Conservation (phyloP, 2,113 vertebrate genomes). For the Chloebia gouldiae region DNA sequence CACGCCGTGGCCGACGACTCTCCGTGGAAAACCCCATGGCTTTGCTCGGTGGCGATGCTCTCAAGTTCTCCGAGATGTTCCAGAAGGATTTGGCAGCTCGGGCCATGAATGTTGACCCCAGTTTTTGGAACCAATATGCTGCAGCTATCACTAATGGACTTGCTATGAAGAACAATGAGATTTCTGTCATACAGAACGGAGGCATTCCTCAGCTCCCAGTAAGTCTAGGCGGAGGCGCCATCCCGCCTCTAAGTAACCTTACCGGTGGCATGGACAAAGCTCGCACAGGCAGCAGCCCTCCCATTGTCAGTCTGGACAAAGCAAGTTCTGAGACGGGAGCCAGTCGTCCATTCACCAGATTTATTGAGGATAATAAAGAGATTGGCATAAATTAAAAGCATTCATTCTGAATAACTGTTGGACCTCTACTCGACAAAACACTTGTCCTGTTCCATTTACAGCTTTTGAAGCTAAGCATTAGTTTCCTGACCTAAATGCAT, state of each 20-base stretch:
- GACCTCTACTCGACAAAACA: constrained; percentile 71
- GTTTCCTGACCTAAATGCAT: constrained; percentile 61
- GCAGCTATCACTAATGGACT: constrained; percentile 96
- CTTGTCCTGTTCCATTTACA: constrained; percentile 81
- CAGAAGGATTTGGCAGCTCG: constrained; percentile 96
- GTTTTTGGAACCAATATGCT: constrained; percentile 98
- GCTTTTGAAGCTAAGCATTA: constrained; percentile 62
- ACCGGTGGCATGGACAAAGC: constrained; percentile 89
- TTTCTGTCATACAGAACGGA: constrained; percentile 99
- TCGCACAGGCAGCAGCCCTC: constrained; percentile 84
- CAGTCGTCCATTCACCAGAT: constrained; percentile 91
- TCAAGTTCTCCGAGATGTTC: constrained; percentile 99
- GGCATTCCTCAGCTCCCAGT: constrained; percentile 93
- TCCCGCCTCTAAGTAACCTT: constrained; percentile 86
- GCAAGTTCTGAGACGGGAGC: constrained; percentile 81
- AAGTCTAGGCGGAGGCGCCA: constrained; percentile 87
- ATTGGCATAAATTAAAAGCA: constrained; percentile 92
- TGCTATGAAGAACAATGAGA: constrained; percentile 99
- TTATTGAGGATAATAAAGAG: constrained; percentile 98
- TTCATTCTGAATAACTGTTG: constrained; percentile 71
- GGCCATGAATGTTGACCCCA: constrained; percentile 96
- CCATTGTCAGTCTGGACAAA: constrained; percentile 88
- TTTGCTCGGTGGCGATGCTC: constrained; percentile 90
- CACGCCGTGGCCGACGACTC: constrained; percentile 92
- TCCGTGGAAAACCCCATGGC: constrained; percentile 99